Conservation (phyloP, 2,888 invertebrate species). For the Gandaritis pyraliata region DNA sequence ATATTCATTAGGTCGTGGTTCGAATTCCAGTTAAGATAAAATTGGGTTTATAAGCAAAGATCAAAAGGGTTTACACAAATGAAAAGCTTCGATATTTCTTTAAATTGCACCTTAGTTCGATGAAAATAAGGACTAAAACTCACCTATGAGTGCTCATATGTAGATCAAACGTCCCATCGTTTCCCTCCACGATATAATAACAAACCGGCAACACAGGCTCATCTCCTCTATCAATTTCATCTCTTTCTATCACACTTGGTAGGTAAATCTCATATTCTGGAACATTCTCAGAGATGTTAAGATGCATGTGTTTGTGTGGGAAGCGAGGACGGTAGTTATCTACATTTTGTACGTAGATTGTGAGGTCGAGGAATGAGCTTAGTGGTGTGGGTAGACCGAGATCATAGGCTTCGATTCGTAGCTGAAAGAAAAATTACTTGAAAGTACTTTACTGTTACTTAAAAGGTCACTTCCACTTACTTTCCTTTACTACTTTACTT, state of each 20-base stretch:
- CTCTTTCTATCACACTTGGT: constrained; percentile 93
- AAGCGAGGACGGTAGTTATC: constrained; percentile 96
- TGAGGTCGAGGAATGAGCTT: constrained; percentile 94
- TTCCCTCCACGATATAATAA: constrained; percentile 95
- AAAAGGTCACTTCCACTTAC: too few species aligned
- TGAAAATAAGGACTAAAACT: constrained; percentile 7
- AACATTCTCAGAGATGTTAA: constrained; percentile 89
- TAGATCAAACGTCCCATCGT: constrained; percentile 88
- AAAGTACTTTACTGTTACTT: too few species aligned
- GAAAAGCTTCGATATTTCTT: too few species aligned
- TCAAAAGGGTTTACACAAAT: too few species aligned
- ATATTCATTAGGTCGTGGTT: too few species aligned
- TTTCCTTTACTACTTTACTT: too few species aligned
- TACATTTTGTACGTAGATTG: constrained; percentile 94
- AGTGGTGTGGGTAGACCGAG: constrained; percentile 94
- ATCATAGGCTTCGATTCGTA: constrained; percentile 95
- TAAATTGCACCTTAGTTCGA: too few species aligned
- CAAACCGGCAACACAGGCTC: constrained; percentile 94
- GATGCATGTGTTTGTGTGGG: constrained; percentile 87
- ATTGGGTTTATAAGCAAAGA: too few species aligned
- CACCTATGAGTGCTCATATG: constrained; percentile 90
- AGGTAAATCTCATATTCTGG: constrained; percentile 86
- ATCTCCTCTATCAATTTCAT: constrained; percentile 92
- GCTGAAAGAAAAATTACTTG: constrained; percentile 76
- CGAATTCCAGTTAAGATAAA: too few species aligned